phyloP scores from a whole-genome alignment of 1,140 invertebrate genomes.

The Plectus sambesii region DNA sequence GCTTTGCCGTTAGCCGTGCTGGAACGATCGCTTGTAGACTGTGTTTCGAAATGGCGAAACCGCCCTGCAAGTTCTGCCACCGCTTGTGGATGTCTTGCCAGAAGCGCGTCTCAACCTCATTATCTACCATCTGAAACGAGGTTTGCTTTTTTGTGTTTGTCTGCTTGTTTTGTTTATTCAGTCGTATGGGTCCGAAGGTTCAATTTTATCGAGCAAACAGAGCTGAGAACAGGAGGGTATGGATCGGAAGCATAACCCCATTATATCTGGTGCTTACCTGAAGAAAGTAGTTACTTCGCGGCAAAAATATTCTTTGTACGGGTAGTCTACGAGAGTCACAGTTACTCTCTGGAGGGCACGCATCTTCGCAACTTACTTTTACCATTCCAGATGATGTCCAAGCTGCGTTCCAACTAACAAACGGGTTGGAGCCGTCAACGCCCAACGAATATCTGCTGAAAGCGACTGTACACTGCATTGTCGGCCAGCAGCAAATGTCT shows the following conservation, averaged over 20 bases:
- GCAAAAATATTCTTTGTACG: no score
- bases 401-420: constrained; percentile 78
- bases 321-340: no score
- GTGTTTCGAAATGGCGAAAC: constrained; percentile 89
- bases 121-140: constrained; percentile 79
- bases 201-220: constrained; percentile 1
- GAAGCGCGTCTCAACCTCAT: constrained; percentile 91
- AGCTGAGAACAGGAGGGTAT: background rate
- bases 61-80: constrained; percentile 75
- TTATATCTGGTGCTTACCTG: no score
- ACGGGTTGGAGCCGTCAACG: constrained; percentile 78
- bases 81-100: constrained; percentile 82
- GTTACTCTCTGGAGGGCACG: no score
- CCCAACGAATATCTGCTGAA: constrained; percentile 93
- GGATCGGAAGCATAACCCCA: background rate
- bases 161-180: constrained; percentile 5
- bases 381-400: constrained; percentile 61
- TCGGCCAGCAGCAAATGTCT: constrained; percentile 79
- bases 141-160: constrained; percentile 44
- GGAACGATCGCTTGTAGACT: constrained; percentile 44
- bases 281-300: no score
- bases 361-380: constrained; percentile 7
- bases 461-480: constrained; percentile 80
- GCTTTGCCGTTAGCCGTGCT: background rate
- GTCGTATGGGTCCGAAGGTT: background rate